Base-by-base conservation (phyloP, 2,113 vertebrate species). In the Smithornis capensis region DNA sequence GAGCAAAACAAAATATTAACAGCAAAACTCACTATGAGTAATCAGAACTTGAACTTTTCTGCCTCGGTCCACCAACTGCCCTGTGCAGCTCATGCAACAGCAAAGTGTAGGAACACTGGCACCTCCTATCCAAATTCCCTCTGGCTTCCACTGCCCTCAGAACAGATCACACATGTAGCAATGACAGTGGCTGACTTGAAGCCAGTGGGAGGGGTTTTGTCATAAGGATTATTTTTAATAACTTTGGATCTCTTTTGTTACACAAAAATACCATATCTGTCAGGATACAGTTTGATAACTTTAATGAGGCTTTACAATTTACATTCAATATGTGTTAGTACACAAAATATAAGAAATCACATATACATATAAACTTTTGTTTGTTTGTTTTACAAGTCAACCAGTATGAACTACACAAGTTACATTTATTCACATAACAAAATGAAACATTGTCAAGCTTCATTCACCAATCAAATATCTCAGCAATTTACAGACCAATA, bases 291-390 rank as follows among this genome's bases (percentile, higher is more conserved):
- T 83, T 74, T 81, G 91, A 31, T 45, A 87, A 82, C 31, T 95
- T 95, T 97, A 96, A 96, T 91, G 75, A 97, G 89, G 68, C 73
- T 94, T 75, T 92, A 75, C 63, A 97, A 95, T 95, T 95, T 95
- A 95, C 90, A 96, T 70, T 80, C 67, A 77, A 28, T 77, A 63
- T 50, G 53, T 77, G 89, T 33, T 42, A 71, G 63, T 94, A 94
- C 94, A 97, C 70, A 97, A 94, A 96, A 93, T 89, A 73, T 63
- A 97, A 97, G 79, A 79, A 96, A 94, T 95, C 97, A 96, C 92
- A 97, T 97, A 97, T 96, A 97, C 96, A 97, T 59, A 96, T 78
- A 88, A 96, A 84, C 74, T 92, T 92, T 11, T 27, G n/a, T 63
- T 56, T 79, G 42, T 63, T 47, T 94, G 63, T 69, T 94, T 94